Conservation (phyloP, 1,140 invertebrate genomes). For the Bombus cullumanus region DNA sequence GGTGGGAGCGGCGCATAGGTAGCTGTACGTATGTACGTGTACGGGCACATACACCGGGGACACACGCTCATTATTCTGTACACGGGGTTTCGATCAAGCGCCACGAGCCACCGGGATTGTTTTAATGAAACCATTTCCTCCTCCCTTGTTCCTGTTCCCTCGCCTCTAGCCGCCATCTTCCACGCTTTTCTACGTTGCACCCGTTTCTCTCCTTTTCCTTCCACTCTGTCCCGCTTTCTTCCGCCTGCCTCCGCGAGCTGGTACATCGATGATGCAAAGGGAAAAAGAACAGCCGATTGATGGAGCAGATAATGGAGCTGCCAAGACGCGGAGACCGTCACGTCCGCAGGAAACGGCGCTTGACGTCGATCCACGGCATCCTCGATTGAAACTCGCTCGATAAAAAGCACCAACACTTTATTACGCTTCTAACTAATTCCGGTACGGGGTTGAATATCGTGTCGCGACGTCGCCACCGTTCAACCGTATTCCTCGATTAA, state of each 20-base stretch:
- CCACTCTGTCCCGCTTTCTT: not conserved
- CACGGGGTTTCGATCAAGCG: conserved; percentile 71
- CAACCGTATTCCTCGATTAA: conserved; percentile 12
- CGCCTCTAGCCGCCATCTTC: conserved; percentile 45
- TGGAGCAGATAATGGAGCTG: conserved; percentile 69
- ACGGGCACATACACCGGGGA: conserved; percentile 32
- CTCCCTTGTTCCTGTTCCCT: conserved; percentile 20
- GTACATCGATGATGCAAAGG: conserved; percentile 49
- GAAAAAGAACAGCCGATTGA: conserved; percentile 66
- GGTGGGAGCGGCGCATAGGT: not conserved
- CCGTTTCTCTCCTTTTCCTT: not conserved
- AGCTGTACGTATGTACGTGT: not conserved
- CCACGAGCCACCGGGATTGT: conserved; percentile 68
- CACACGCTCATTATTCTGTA: conserved; percentile 73
- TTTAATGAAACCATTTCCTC: conserved; percentile 75
- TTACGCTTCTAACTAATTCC: conserved; percentile 39
- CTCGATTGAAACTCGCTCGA: conserved; percentile 57
- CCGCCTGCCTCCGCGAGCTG: not conserved
- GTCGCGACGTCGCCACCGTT: conserved; percentile 2
- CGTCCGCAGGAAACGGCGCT: conserved; percentile 55
- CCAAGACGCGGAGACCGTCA: conserved; percentile 66
- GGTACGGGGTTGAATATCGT: not conserved
- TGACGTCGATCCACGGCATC: conserved; percentile 13
- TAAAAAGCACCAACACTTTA: conserved; percentile 56
- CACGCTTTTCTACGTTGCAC: conserved; percentile 28